Conservation (phyloP, 2,888 invertebrate genomes). For the Mimas tiliae region DNA sequence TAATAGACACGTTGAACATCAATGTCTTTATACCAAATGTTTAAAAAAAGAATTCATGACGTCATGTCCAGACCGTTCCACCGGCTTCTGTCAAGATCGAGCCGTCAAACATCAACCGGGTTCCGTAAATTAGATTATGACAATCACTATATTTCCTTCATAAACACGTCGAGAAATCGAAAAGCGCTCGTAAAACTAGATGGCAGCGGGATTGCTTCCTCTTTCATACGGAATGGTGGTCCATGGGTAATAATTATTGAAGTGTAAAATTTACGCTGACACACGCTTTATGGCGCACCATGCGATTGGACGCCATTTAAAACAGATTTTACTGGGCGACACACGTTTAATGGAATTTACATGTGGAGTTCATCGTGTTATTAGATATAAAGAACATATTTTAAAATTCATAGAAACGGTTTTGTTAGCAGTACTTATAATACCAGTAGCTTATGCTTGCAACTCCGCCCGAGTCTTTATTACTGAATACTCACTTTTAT, state of each 20-base stretch:
- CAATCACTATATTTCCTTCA: conserved; percentile 51
- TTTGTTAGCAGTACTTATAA: no score
- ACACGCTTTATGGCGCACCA: conserved; percentile 57
- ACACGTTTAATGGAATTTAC: conserved; percentile 26
- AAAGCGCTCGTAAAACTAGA: conserved; percentile 68
- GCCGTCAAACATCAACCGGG: conserved; percentile 1
- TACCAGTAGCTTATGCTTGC: no score
- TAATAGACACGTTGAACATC: not conserved
- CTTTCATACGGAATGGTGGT: conserved; percentile 54
- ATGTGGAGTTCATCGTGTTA: not conserved
- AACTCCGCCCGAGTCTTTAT: no score
- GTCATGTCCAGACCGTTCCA: not conserved
- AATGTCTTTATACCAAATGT: no score
- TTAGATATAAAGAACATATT: not conserved
- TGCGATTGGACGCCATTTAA: conserved; percentile 37
- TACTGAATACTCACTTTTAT: no score
- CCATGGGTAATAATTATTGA: conserved; percentile 65
- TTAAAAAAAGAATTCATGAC: conserved; percentile 5
- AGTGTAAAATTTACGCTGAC: conserved; percentile 75
- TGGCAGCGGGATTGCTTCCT: conserved; percentile 70
- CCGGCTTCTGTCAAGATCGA: not conserved
- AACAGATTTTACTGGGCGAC: conserved; percentile 29
- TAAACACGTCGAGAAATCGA: conserved; percentile 68
- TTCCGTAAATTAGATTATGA: conserved; percentile 30
- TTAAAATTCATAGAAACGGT: not conserved